These are phyloP conservation scores for Corythoichthys intestinalis DNA, from an alignment of 2,113 vertebrate species.

Conservation along the genomic window DNA sequence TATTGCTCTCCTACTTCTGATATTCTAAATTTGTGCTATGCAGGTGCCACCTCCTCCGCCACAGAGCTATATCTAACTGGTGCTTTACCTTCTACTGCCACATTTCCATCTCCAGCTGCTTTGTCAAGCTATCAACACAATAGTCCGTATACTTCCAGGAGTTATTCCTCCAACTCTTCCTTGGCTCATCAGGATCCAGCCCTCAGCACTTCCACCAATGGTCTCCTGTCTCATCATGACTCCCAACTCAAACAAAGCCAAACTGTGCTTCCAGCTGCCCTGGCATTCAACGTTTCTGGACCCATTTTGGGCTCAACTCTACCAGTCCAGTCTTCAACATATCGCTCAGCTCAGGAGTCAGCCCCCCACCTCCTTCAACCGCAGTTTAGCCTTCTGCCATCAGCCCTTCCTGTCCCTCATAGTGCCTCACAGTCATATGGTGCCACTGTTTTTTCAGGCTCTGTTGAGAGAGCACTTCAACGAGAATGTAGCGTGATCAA, in stretches of 20 bases:
- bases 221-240: conserved; percentile 86
- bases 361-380: conserved; percentile 95
- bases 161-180: conserved; percentile 83
- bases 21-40: conserved; percentile 20
- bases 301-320: conserved; percentile 80
- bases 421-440: conserved; percentile 82
- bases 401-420: conserved; percentile 79
- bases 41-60: conserved; percentile 90
- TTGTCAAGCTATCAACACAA: conserved; percentile 90
- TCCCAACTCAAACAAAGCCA: conserved; percentile 91
- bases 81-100: conserved; percentile 88
- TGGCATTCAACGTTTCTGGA: conserved; percentile 86
- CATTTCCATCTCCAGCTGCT: conserved; percentile 84
- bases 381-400: conserved; percentile 88
- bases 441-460: conserved; percentile 86
- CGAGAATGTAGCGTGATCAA: conserved; percentile 99
- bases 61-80: conserved; percentile 92
- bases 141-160: conserved; percentile 85
- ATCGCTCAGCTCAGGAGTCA: conserved; percentile 97
- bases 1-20: not conserved
- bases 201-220: conserved; percentile 88
- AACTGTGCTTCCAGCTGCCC: conserved; percentile 80
- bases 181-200: conserved; percentile 85
- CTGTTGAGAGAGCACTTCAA: conserved; percentile 96
- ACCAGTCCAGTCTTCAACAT: conserved; percentile 95